Evolutionary conservation across 2,113 vertebrate genomes (phyloP).

Genomic region (Brachypteracias leptosomus): DNA sequence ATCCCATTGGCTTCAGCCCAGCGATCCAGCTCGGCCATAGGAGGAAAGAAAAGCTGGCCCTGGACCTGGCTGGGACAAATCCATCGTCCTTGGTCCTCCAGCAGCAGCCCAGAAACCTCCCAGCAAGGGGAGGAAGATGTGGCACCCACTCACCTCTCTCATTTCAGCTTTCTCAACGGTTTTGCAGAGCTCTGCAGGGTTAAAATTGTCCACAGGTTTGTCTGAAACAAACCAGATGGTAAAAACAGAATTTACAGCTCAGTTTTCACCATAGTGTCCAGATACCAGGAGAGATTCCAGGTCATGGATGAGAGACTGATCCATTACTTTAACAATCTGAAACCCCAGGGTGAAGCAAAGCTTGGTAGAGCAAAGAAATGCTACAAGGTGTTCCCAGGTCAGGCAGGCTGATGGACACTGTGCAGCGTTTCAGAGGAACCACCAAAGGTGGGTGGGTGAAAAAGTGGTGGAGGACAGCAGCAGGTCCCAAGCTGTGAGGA

Average conservation of each 20-base stretch:
- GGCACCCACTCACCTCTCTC: background rate
- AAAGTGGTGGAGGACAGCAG: background rate
- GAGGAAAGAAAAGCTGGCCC: background rate
- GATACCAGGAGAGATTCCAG: background rate
- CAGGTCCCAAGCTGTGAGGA: accelerated
- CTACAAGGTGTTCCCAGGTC: background rate
- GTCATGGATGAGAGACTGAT: background rate
- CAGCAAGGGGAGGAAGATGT: accelerated
- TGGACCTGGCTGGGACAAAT: too few relatives aligned
- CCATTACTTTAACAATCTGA: background rate
- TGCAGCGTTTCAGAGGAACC: background rate
- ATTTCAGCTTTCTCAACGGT: background rate
- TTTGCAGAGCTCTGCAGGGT: background rate
- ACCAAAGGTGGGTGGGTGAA: accelerated
- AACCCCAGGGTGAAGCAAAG: background rate
- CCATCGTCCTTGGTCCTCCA: accelerated
- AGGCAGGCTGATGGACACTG: background rate
- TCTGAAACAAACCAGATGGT: background rate
- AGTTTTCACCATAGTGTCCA: background rate
- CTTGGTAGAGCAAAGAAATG: background rate
- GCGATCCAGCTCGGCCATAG: background rate
- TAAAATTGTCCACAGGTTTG: background rate
- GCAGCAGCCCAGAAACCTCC: background rate
- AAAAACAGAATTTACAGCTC: background rate
- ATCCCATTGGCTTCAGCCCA: background rate